phyloP scores from a whole-genome alignment of 2,888 invertebrate genomes.

The Agonum fuliginosum region DNA sequence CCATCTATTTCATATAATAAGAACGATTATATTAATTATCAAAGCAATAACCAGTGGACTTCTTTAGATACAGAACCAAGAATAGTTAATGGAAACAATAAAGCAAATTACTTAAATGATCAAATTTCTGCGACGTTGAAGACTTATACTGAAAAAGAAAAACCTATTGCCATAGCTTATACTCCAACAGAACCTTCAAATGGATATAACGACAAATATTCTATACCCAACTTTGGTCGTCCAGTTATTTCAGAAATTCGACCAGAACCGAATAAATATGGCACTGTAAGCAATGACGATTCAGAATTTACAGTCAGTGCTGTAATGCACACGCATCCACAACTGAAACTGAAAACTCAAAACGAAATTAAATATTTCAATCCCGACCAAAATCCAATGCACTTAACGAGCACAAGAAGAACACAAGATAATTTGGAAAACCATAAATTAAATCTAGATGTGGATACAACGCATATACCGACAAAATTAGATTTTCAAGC shows the following conservation, averaged over 20 bases:
- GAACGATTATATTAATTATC: slow-evolving; percentile 64
- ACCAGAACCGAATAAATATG: slow-evolving; percentile 66
- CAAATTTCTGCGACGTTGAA: slow-evolving; percentile 71
- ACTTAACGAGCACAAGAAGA: slow-evolving; percentile 53
- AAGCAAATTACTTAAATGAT: slow-evolving; percentile 63
- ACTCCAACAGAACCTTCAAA: slow-evolving; percentile 76
- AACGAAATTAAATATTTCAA: slow-evolving; percentile 53
- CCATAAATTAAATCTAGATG: slow-evolving; percentile 62
- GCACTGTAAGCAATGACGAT: slow-evolving; percentile 61
- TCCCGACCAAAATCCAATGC: slow-evolving; percentile 55
- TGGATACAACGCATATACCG: slow-evolving; percentile 68
- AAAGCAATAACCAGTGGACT: slow-evolving; percentile 70
- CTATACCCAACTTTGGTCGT: slow-evolving; percentile 73
- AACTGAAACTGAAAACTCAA: slow-evolving; percentile 59
- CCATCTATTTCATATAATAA: slow-evolving; percentile 66
- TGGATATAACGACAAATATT: slow-evolving; percentile 69
- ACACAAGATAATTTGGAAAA: slow-evolving; percentile 59
- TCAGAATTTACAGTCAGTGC: slow-evolving; percentile 71
- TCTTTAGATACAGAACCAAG: slow-evolving; percentile 72
- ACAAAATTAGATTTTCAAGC: slow-evolving; percentile 79
- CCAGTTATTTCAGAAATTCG: slow-evolving; percentile 74
- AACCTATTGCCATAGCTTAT: slow-evolving; percentile 80
- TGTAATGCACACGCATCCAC: slow-evolving; percentile 71
- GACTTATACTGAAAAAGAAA: slow-evolving; percentile 75
- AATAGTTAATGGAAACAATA: slow-evolving; percentile 70